A percentile compares a stretch with the other conserved stretches of the same genome.
Conservation (phyloP, 2,888 invertebrate genomes). For the Lordiphosa fenestrarum region DNA sequence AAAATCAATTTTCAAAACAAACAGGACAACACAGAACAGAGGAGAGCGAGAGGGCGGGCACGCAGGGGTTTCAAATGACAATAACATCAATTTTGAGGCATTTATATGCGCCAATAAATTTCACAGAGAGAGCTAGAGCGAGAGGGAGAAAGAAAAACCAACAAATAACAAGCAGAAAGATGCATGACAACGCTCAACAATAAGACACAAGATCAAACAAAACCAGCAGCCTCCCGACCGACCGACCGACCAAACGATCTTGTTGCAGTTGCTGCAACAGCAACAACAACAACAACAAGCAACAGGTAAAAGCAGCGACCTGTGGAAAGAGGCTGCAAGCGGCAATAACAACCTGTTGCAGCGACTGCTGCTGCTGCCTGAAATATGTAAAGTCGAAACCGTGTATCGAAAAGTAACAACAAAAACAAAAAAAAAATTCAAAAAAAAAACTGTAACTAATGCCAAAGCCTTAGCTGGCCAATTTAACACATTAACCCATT, state of each 20-base stretch:
- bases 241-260: conserved; percentile 22
- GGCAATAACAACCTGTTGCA: conserved; percentile 61
- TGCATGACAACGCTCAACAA: conserved; percentile 71
- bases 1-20: conserved; percentile 68
- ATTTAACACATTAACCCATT: conserved; percentile 34
- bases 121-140: conserved; percentile 33
- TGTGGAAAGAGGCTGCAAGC: conserved; percentile 18
- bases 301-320: conserved; percentile 65
- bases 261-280: conserved; percentile 27
- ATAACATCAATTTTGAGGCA: conserved; percentile 76
- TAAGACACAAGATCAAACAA: conserved; percentile 76
- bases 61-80: conserved; percentile 58
- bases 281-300: conserved; percentile 21
- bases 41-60: conserved; percentile 16
- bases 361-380: conserved; percentile 50
- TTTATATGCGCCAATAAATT: conserved; percentile 76
- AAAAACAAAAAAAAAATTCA: not conserved
- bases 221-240: conserved; percentile 59
- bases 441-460: conserved; percentile 62
- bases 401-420: conserved; percentile 50
- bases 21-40: conserved; percentile 49
- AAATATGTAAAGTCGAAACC: conserved; percentile 70
- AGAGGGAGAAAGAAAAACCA: conserved; percentile 25
- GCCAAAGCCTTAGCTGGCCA: conserved; percentile 41
- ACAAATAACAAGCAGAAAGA: conserved; percentile 55